Conservation (phyloP, 1,140 invertebrate genomes). For the Anastatus disparis region DNA sequence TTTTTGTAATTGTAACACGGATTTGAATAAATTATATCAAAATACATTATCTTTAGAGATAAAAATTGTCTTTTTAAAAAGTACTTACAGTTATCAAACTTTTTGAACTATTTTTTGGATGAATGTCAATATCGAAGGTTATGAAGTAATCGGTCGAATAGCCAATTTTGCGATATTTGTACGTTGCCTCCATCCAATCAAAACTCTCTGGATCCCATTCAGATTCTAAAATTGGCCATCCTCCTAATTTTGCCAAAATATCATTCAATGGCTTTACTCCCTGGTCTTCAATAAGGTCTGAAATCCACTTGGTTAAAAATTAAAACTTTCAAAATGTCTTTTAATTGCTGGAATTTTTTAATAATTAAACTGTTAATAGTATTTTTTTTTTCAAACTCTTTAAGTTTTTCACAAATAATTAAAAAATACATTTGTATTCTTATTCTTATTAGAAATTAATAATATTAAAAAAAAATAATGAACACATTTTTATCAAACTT, state of each 20-base stretch:
- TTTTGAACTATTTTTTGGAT: slow-evolving; percentile 24
- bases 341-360: too few species aligned
- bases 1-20: too few species aligned
- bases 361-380: too few species aligned
- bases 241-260: slow-evolving; percentile 80
- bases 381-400: too few species aligned
- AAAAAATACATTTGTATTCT: too few species aligned
- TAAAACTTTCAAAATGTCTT: slow-evolving; percentile 9
- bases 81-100: slow-evolving; percentile 26
- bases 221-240: slow-evolving; percentile 88
- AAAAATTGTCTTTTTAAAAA: too few species aligned
- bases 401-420: too few species aligned
- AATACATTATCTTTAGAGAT: too few species aligned
- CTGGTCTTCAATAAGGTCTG: slow-evolving; percentile 77
- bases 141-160: slow-evolving; percentile 25
- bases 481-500: too few species aligned
- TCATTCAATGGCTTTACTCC: slow-evolving; percentile 77
- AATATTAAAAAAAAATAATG: slow-evolving; percentile 5
- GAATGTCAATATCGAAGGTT: slow-evolving; percentile 21
- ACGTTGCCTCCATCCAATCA: slow-evolving; percentile 71
- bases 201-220: slow-evolving; percentile 80
- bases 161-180: slow-evolving; percentile 7
- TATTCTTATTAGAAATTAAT: too few species aligned
- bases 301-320: slow-evolving; percentile 32
- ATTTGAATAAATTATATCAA: too few species aligned